Evolutionary conservation across 1,140 invertebrate genomes (phyloP), one percentile per base, ranked within the genome.

Genomic region (Diabrotica undecimpunctata): DNA sequence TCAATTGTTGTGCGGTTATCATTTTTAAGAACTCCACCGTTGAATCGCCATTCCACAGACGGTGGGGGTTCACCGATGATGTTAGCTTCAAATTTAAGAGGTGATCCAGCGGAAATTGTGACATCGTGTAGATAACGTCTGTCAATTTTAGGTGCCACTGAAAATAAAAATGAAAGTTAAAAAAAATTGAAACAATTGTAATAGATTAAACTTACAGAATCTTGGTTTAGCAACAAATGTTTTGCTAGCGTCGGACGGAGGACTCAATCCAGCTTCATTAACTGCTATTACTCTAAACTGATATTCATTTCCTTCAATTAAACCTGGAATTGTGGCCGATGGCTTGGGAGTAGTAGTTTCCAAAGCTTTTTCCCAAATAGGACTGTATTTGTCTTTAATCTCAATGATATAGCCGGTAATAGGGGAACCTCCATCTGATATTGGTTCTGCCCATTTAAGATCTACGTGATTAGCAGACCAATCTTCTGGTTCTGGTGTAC

Each of bases 291-390:
- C 92, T n/a, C 97, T 88, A 87, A 99, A 99, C 79, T 99, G 95
- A 78, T 99, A 99, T 78, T 98, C 95, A 77, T 96, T 95, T 54
- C 96, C 96, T 84, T 98, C 96, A 70, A 96, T 92, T 5, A 99
- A 81, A 62, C 95, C 94, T 68, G 88, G 90, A 4, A 96, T 87
- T 52, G 87, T 85, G 46, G 86, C 93, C 69, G 87, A 85, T 0
- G 90, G 90, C 11, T 84, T 83, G 5, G 89, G 83, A 14, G 82
- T 84, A 65, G 88, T 88, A 0, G 90, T 93, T 81, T 96, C 93
- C 25, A 90, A 73, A 41, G 92, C 92, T 77, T 95, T 93, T 79
- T 96, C 92, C 94, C 95, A 93, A 73, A 95, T 88, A 50, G 88
- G 90, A 71, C 91, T 94, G 83, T 96, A 96, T 80, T 98, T 98